Evolutionary conservation across 2,113 vertebrate genomes (phyloP).

Genomic region (Myanophis thanlyinensis): DNA sequence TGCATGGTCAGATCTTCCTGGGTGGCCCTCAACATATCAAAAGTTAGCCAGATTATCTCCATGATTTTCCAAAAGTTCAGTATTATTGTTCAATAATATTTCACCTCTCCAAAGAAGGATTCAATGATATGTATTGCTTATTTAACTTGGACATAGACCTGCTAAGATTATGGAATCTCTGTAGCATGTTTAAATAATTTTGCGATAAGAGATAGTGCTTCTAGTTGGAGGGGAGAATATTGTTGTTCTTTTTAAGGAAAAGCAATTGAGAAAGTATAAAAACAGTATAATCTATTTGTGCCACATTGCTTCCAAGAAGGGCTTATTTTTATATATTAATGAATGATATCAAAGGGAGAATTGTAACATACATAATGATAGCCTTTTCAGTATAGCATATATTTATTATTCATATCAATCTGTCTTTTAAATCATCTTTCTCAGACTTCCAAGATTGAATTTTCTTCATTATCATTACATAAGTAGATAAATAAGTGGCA

Average conservation of each 20-base stretch:
- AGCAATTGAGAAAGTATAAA: constrained; percentile 47
- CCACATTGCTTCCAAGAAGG: constrained; percentile 35
- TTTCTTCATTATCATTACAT: constrained; percentile 76
- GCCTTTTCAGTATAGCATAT: constrained; percentile 54
- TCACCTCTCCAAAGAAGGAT: constrained; percentile 3
- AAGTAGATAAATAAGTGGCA: constrained; percentile 78
- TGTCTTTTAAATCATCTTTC: constrained; percentile 71
- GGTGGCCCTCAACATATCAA: neutral
- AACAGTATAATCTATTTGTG: constrained; percentile 43
- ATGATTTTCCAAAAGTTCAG: neutral
- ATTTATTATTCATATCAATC: constrained; percentile 75
- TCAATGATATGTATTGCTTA: neutral
- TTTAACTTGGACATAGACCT: constrained; percentile 39
- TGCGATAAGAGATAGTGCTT: constrained; percentile 69
- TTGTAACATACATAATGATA: constrained; percentile 45
- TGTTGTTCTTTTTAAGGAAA: constrained; percentile 46
- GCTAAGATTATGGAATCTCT: constrained; percentile 37
- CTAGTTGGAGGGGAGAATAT: constrained; percentile 66
- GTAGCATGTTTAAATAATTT: constrained; percentile 35
- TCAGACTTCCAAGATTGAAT: constrained; percentile 75
- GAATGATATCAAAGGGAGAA: constrained; percentile 37
- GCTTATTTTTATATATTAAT: constrained; percentile 23
- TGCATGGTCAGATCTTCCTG: neutral
- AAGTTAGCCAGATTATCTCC: neutral
- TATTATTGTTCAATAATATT: neutral